These are phyloP conservation scores for Drosophila borealis DNA, from an alignment of 2,888 invertebrate genomes.

Conservation along the genomic window DNA sequence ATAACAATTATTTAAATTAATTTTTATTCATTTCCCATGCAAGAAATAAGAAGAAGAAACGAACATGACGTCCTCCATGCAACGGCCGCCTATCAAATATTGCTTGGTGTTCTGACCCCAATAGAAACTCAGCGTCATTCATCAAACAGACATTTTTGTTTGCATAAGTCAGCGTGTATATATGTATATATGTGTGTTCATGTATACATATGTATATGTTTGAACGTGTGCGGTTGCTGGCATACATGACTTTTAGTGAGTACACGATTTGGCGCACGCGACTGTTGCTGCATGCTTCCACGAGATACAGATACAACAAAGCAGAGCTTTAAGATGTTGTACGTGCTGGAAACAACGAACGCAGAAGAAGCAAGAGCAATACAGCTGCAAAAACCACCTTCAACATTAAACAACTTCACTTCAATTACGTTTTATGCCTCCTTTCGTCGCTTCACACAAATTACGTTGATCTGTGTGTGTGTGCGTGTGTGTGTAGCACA, in stretches of 20 bases:
- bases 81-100: slow-evolving; percentile 30
- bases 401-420: slow-evolving; percentile 46
- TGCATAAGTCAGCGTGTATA: slow-evolving; percentile 7
- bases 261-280: slow-evolving; percentile 68
- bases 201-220: neutral
- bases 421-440: slow-evolving; percentile 59
- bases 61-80: neutral
- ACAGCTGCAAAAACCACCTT: slow-evolving; percentile 50
- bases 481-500: slow-evolving; percentile 18
- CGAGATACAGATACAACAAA: slow-evolving; percentile 34
- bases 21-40: slow-evolving; percentile 19
- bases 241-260: slow-evolving; percentile 70
- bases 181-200: neutral
- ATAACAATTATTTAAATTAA: slow-evolving; percentile 14
- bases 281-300: slow-evolving; percentile 64
- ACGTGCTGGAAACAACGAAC: slow-evolving; percentile 71
- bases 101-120: slow-evolving; percentile 54
- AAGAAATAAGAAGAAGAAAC: neutral
- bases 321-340: slow-evolving; percentile 38
- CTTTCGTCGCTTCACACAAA: slow-evolving; percentile 46
- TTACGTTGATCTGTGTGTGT: slow-evolving; percentile 33
- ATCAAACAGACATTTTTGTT: slow-evolving; percentile 21
- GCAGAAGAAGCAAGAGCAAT: slow-evolving; percentile 35
- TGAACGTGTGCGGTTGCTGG: slow-evolving; percentile 41
- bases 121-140: slow-evolving; percentile 40